Conservation (phyloP, 2,797 vertebrate species). For the Enteromius anoplus region DNA sequence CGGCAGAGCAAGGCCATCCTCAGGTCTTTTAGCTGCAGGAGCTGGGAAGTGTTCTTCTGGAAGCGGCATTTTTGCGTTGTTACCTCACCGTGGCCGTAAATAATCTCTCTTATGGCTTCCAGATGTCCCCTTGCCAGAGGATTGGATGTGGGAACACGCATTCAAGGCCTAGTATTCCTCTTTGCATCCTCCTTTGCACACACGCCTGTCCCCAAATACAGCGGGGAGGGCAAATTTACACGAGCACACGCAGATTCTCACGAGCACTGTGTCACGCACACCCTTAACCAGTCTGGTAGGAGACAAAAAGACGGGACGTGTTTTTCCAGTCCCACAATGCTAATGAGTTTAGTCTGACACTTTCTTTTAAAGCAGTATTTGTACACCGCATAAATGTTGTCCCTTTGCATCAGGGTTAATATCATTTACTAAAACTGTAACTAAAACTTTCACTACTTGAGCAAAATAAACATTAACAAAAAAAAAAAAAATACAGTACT, state of each 20-base stretch:
- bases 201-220: conserved; percentile 38
- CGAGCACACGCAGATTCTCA: conserved; percentile 8
- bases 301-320: conserved; percentile 23
- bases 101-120: conserved; percentile 80
- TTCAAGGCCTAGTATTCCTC: conserved; percentile 14
- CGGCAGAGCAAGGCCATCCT: conserved; percentile 62
- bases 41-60: conserved; percentile 59
- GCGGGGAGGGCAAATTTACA: conserved; percentile 38
- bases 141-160: conserved; percentile 56
- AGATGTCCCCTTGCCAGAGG: conserved; percentile 77
- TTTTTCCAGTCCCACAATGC: conserved; percentile 50
- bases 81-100: conserved; percentile 80
- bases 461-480: background rate
- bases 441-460: background rate
- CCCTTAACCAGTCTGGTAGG: conserved; percentile 44
- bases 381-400: background rate
- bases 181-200: conserved; percentile 35
- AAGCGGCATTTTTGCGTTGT: conserved; percentile 80
- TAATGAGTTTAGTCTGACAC: conserved; percentile 2
- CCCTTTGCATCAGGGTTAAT: background rate
- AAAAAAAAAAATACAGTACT: background rate
- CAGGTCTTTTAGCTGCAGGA: conserved; percentile 58
- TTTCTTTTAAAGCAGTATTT: conserved; percentile 7
- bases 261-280: conserved; percentile 24
- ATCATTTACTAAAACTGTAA: background rate